Conservation (phyloP, 2,113 vertebrate species). For the Phylloscopus trochiloides region DNA sequence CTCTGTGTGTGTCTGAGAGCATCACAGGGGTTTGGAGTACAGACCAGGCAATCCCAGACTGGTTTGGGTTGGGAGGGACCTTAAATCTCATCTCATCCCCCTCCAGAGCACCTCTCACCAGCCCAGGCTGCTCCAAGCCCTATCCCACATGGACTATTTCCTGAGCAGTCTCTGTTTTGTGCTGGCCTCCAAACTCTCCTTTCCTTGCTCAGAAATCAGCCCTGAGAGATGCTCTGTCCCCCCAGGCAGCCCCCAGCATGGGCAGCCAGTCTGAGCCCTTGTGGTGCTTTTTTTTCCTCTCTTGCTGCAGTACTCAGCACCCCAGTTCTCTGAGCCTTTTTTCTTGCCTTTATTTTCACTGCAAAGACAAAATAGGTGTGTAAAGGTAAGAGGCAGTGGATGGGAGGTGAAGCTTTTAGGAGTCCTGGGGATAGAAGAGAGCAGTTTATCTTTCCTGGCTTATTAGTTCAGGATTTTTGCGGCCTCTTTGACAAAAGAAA, state of each 20-base stretch:
- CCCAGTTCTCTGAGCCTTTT: not conserved
- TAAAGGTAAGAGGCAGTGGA: not conserved
- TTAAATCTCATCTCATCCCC: not conserved
- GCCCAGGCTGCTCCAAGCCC: not conserved
- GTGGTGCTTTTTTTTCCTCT: not conserved
- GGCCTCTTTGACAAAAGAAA: not conserved
- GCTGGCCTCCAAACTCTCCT: not conserved
- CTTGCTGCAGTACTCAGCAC: not conserved
- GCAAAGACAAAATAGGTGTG: not conserved
- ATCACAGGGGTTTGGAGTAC: fast-evolving
- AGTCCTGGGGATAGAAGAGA: not conserved
- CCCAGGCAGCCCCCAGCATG: not conserved
- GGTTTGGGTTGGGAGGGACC: not conserved
- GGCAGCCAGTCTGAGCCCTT: not conserved
- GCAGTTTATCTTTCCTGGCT: not conserved
- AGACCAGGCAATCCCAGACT: not conserved
- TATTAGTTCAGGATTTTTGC: not conserved
- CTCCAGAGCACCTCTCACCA: not conserved
- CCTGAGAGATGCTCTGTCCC: not conserved
- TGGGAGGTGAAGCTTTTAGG: not conserved
- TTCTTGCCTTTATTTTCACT: not conserved
- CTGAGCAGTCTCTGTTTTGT: not conserved
- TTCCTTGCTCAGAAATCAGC: not conserved
- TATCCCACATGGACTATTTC: not conserved
- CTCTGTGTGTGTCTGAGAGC: not conserved